Percentiles rank a stretch among this genome's conserved stretches.
phyloP scores from a whole-genome alignment of 2,113 vertebrate genomes.

The Paramormyrops kingsleyae region DNA sequence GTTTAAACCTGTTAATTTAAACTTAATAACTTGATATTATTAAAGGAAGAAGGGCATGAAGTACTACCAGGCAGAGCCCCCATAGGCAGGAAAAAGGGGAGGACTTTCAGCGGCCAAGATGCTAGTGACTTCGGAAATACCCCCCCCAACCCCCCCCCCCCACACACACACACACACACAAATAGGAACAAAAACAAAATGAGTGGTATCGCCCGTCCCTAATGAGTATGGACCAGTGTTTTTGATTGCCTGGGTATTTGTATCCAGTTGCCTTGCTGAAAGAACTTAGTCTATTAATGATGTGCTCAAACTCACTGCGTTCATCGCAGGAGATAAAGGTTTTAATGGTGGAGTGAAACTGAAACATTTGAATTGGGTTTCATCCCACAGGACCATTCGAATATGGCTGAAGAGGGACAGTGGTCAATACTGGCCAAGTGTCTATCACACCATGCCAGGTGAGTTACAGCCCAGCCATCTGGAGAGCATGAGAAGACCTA shows the following conservation, averaged over 20 bases:
- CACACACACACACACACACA: too few relatives aligned
- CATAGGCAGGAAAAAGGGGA: neutral
- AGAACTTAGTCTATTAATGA: neutral
- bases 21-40: neutral
- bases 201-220: neutral
- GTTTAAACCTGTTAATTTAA: neutral
- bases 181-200: neutral
- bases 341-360: neutral
- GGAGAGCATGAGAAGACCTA: neutral
- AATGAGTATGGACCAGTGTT: neutral
- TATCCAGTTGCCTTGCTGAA: neutral
- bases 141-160: too few relatives aligned
- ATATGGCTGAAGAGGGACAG: conserved; percentile 98
- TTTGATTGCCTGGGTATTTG: neutral
- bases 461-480: conserved; percentile 39
- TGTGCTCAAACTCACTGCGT: neutral
- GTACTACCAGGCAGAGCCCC: neutral
- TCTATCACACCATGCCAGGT: conserved; percentile 89
- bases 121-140: too few relatives aligned
- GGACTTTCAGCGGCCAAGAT: too few relatives aligned
- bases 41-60: neutral
- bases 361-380: neutral
- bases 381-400: conserved; percentile 76
- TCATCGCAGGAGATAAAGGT: neutral
- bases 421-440: conserved; percentile 95